These are phyloP conservation scores for Heliconius nattereri DNA, from an alignment of 1,140 invertebrate species.

Conservation along the genomic window DNA sequence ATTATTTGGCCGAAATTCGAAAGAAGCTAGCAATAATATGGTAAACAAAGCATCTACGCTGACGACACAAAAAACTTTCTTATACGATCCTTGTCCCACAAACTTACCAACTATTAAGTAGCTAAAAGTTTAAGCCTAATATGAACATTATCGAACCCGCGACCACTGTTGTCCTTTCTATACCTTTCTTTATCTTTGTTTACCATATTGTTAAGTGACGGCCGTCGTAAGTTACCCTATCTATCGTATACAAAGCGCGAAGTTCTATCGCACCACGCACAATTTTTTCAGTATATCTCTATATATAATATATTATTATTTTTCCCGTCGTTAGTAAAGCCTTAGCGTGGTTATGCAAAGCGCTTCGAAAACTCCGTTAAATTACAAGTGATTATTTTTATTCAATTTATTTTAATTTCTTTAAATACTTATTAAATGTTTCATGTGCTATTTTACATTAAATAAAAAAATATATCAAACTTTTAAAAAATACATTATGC, in stretches of 20 bases:
- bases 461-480: background rate
- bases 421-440: too few relatives aligned
- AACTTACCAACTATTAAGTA: slow-evolving; percentile 3
- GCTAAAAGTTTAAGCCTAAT: slow-evolving; percentile 32
- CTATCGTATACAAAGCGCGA: slow-evolving; percentile 64
- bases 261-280: slow-evolving; percentile 28
- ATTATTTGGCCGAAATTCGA: background rate
- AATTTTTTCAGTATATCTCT: background rate
- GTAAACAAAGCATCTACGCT: slow-evolving; percentile 18
- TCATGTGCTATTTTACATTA: background rate
- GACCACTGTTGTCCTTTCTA: slow-evolving; percentile 17
- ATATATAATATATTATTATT: slow-evolving; percentile 4
- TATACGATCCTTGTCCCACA: slow-evolving; percentile 12
- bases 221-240: slow-evolving; percentile 32
- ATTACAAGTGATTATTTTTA: background rate
- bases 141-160: slow-evolving; percentile 14
- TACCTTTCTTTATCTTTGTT: slow-evolving; percentile 13
- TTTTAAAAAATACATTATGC: too few relatives aligned
- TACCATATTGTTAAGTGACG: slow-evolving; percentile 19
- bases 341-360: slow-evolving; percentile 1
- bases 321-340: background rate
- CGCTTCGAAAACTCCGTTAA: background rate
- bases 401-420: too few relatives aligned
- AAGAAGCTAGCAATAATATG: slow-evolving; percentile 14
- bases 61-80: background rate